Conservation (phyloP, 1,140 invertebrate species). For the Drosophila bipectinata region DNA sequence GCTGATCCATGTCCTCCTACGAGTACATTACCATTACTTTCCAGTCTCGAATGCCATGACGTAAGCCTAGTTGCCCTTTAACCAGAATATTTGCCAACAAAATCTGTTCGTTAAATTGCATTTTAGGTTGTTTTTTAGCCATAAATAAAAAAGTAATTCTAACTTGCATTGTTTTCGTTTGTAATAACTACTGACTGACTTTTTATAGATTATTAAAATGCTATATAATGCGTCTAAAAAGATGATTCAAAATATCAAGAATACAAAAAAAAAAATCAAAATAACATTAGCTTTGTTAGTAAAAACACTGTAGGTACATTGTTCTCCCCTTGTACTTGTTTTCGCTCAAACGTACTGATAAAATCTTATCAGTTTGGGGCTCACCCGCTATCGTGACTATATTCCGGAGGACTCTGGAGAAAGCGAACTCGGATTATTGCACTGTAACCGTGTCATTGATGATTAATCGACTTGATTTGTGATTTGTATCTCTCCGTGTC, state of each 20-base stretch:
- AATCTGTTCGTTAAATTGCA: too few relatives aligned
- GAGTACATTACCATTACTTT: not conserved
- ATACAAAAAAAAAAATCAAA: too few relatives aligned
- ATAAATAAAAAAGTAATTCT: too few relatives aligned
- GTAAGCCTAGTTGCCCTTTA: not conserved
- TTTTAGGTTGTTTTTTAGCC: too few relatives aligned
- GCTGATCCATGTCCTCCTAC: not conserved
- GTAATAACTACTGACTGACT: too few relatives aligned
- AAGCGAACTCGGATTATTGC: conserved; percentile 15
- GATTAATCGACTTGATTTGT: conserved; percentile 27
- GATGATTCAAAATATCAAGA: too few relatives aligned
- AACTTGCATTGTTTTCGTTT: too few relatives aligned
- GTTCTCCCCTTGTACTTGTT: not conserved
- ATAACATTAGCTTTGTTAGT: not conserved
- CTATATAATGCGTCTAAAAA: too few relatives aligned
- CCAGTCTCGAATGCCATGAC: not conserved
- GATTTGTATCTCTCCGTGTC: conserved; percentile 8
- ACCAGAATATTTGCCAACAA: not conserved
- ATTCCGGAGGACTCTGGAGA: conserved; percentile 9
- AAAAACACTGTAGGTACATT: not conserved
- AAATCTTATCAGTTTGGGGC: conserved; percentile 27
- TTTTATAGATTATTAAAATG: too few relatives aligned
- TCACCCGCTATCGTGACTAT: conserved; percentile 7
- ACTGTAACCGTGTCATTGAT: conserved; percentile 31
- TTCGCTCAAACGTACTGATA: conserved; percentile 5